Percentiles rank a stretch among this genome's conserved stretches.
Conservation (phyloP, 2,888 invertebrate species). For the Clepsis dumicolana region DNA sequence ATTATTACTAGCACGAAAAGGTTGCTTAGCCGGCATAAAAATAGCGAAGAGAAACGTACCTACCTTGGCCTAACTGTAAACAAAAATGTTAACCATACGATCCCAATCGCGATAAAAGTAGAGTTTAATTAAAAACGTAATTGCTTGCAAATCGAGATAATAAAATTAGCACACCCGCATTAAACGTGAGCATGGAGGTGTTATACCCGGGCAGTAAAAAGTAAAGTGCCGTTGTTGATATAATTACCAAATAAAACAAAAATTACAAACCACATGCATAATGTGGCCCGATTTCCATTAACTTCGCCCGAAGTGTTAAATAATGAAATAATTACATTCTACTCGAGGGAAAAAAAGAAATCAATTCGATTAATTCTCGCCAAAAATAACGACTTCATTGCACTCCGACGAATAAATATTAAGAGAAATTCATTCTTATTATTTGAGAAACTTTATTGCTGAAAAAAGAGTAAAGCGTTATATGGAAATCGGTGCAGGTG, state of each 20-base stretch:
- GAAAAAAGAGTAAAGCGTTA: constrained; percentile 48
- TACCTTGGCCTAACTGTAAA: background rate
- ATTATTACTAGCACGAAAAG: background rate
- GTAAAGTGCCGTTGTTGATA: constrained; percentile 18
- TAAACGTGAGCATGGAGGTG: constrained; percentile 10
- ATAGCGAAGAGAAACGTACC: background rate
- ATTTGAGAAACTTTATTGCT: constrained; percentile 60
- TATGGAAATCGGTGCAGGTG: constrained; percentile 50
- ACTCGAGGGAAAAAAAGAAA: constrained; percentile 52
- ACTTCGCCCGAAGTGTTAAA: constrained; percentile 57
- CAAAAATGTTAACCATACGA: background rate
- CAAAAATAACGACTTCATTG: constrained; percentile 60
- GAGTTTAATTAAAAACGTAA: constrained; percentile 33
- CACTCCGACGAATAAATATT: constrained; percentile 55
- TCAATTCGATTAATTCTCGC: constrained; percentile 58
- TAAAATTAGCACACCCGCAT: constrained; percentile 30
- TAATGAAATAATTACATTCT: constrained; percentile 66
- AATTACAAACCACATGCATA: constrained; percentile 7
- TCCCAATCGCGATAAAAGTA: constrained; percentile 9
- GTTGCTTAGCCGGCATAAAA: too few species aligned
- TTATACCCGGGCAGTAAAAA: constrained; percentile 4
- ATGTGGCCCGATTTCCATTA: constrained; percentile 55
- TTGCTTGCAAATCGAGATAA: constrained; percentile 22
- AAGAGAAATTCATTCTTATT: constrained; percentile 59
- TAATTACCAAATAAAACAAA: constrained; percentile 30